Conservation (phyloP, 2,113 vertebrate species). For the Solea senegalensis region DNA sequence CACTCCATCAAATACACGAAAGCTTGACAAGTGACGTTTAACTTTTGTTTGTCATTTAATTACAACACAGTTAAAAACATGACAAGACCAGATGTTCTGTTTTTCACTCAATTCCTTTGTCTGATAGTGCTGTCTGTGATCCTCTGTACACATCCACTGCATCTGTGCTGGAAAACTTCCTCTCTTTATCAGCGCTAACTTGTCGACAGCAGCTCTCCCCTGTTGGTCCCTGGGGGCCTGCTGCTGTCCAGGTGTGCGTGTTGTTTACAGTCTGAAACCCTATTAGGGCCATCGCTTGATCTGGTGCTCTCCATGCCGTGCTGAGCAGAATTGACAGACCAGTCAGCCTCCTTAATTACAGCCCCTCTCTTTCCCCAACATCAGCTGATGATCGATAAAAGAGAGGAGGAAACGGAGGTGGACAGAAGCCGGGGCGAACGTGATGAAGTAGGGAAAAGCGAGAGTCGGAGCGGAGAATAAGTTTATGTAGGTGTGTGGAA, state of each 20-base stretch:
- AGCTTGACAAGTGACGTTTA: too few species aligned
- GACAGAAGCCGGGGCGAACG: slow-evolving; percentile 13
- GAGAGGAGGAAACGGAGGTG: slow-evolving; percentile 16
- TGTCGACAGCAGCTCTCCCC: slow-evolving; percentile 33
- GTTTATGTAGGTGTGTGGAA: slow-evolving; percentile 10
- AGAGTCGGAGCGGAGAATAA: slow-evolving; percentile 22
- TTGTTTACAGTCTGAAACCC: slow-evolving; percentile 79
- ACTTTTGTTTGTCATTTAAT: too few species aligned
- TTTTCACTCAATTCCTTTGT: background rate
- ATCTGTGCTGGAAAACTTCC: slow-evolving; percentile 28
- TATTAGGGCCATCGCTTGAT: slow-evolving; percentile 77
- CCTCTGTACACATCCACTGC: background rate
- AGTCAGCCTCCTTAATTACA: slow-evolving; percentile 80
- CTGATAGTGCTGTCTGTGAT: background rate
- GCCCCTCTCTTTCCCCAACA: slow-evolving; percentile 65
- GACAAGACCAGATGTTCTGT: too few species aligned
- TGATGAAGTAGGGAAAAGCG: slow-evolving; percentile 1
- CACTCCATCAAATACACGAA: too few species aligned
- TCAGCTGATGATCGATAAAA: slow-evolving; percentile 80
- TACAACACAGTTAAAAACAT: too few species aligned
- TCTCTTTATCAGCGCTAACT: slow-evolving; percentile 45
- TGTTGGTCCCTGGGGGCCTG: slow-evolving; percentile 28
- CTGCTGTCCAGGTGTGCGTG: slow-evolving; percentile 77
- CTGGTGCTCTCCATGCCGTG: slow-evolving; percentile 65
- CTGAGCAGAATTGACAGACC: slow-evolving; percentile 79